Conservation (phyloP, 2,113 vertebrate species). For the Zosterops pallidus region DNA sequence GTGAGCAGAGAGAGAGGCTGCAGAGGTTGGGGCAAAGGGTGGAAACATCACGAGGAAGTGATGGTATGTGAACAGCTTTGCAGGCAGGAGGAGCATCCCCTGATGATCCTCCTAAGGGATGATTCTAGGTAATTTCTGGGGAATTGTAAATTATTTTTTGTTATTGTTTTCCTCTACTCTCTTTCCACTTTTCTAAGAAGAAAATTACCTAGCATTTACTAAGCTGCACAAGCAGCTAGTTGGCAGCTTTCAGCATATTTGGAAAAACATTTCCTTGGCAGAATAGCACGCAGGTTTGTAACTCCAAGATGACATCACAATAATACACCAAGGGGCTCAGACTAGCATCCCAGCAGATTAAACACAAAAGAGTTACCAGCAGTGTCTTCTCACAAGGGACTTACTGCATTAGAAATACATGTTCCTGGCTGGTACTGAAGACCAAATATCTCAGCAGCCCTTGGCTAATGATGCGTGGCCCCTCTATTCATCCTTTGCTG, state of each 20-base stretch:
- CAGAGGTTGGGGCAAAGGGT: not conserved
- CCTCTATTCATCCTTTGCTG: not conserved
- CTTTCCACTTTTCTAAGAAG: not conserved
- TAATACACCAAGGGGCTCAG: not conserved
- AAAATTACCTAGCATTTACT: constrained; percentile 48
- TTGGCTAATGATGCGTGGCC: not conserved
- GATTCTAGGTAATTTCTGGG: not conserved
- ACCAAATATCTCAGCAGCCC: not conserved
- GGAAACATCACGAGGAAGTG: accelerated
- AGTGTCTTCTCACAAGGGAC: not conserved
- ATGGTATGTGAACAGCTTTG: not conserved
- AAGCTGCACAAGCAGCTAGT: constrained; percentile 31
- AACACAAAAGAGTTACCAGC: not conserved
- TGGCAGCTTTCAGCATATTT: constrained; percentile 31
- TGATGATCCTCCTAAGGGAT: not conserved
- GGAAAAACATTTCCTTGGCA: constrained; percentile 25
- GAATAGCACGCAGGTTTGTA: not conserved
- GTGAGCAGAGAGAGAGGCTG: not conserved
- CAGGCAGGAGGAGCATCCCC: not conserved
- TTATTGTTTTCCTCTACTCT: not conserved
- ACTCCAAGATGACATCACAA: not conserved
- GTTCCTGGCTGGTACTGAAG: not conserved
- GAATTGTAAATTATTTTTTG: not conserved
- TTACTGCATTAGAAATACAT: not conserved
- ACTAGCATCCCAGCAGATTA: not conserved